A percentile compares a stretch with the other conserved stretches of the same genome.
Evolutionary conservation across 2,888 invertebrate genomes (phyloP).

Genomic region (Sinopyrophorus schimmeli): DNA sequence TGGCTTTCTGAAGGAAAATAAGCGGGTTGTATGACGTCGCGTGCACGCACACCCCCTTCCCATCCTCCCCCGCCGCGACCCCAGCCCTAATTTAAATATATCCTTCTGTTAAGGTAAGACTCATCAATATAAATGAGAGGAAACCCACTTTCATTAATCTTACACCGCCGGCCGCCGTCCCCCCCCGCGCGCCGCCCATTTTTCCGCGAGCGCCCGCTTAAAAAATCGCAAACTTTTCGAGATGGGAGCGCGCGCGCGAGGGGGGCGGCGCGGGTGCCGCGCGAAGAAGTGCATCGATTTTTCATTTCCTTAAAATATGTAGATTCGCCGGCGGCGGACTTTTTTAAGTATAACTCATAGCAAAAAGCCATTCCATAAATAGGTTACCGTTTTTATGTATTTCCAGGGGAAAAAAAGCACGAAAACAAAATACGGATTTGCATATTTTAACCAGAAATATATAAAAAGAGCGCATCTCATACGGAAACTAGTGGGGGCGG

Average conservation of each 20-base stretch:
- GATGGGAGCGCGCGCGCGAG: too few species aligned
- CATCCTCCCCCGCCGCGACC: too few species aligned
- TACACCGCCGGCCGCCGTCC: conserved; percentile 27
- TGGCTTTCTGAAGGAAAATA: conserved; percentile 49
- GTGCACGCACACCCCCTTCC: too few species aligned
- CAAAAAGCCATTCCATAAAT: conserved; percentile 35
- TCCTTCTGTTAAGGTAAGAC: conserved; percentile 34
- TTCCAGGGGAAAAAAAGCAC: conserved; percentile 33
- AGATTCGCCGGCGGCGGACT: conserved; percentile 35
- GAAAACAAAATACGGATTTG: conserved; percentile 45
- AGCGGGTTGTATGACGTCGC: too few species aligned
- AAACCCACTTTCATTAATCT: conserved; percentile 37
- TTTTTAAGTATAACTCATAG: conserved; percentile 36
- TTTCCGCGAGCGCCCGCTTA: conserved; percentile 26
- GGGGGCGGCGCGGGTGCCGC: conserved; percentile 23
- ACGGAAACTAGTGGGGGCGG: too few species aligned
- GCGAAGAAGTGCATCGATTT: too few species aligned
- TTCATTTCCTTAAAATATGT: conserved; percentile 37
- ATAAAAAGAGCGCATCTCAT: conserved; percentile 41
- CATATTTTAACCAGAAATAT: conserved; percentile 45
- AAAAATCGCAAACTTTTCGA: too few species aligned
- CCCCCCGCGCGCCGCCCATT: conserved; percentile 24
- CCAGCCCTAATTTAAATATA: conserved; percentile 41
- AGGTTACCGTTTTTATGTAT: conserved; percentile 34
- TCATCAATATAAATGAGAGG: conserved; percentile 35